Percentiles rank a stretch among this genome's conserved stretches.
Evolutionary conservation across 2,888 invertebrate species (phyloP).

Genomic region (Bellardia bayeri): DNA sequence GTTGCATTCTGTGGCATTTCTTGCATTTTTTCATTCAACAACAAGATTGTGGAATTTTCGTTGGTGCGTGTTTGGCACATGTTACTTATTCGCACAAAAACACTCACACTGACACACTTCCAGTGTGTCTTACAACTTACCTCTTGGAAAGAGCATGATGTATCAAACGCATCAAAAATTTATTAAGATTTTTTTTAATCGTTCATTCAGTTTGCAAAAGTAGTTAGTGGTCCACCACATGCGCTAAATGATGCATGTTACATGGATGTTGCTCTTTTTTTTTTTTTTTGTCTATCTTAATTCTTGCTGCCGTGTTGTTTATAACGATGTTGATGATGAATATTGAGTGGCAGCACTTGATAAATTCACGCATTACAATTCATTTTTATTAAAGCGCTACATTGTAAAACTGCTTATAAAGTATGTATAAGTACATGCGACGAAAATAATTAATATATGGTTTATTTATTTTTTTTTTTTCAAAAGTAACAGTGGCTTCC

Average conservation of each 20-base stretch:
- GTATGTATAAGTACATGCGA: background rate
- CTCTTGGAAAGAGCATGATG: conserved; percentile 33
- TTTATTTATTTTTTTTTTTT: background rate
- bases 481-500: background rate
- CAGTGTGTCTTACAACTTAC: background rate
- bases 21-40: conserved; percentile 75
- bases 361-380: conserved; percentile 75
- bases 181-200: conserved; percentile 47
- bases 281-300: conserved; percentile 18
- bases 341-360: conserved; percentile 71
- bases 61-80: conserved; percentile 83
- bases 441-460: background rate
- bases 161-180: conserved; percentile 56
- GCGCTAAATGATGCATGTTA: conserved; percentile 52
- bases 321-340: conserved; percentile 68
- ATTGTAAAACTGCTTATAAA: background rate
- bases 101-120: conserved; percentile 35
- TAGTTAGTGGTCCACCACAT: conserved; percentile 58
- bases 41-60: conserved; percentile 82
- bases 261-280: conserved; percentile 13
- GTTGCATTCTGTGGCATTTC: conserved; percentile 67
- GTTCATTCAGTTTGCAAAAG: conserved; percentile 22
- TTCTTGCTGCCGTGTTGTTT: conserved; percentile 51
- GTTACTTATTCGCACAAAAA: conserved; percentile 75
- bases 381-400: conserved; percentile 62